These are phyloP conservation scores for Hydractinia echinata DNA, from an alignment of 30 jellyfish, hydroid and myxozoan genomes.

Conservation along the genomic window DNA sequence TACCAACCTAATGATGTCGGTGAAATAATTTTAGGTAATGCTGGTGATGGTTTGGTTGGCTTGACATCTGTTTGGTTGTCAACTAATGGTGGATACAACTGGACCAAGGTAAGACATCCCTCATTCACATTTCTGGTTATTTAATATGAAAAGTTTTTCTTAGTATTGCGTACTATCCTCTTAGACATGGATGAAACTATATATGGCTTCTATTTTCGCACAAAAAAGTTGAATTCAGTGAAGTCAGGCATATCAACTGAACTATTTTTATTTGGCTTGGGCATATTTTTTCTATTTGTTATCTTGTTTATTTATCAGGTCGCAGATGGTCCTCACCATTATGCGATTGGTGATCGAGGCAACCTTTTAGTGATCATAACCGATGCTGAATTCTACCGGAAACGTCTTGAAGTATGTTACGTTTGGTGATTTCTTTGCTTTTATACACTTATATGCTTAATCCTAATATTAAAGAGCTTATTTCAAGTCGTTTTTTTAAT, in stretches of 20 bases:
- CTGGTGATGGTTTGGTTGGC: constrained; percentile 76
- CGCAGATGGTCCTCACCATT: constrained; percentile 72
- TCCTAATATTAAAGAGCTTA: no score
- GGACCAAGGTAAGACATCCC: constrained; percentile 51
- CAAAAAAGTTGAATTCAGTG: not conserved
- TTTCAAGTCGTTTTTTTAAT: no score
- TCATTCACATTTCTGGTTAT: not conserved
- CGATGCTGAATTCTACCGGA: constrained; percentile 43
- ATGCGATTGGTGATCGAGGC: constrained; percentile 91
- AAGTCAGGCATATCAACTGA: not conserved
- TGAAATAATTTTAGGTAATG: constrained; percentile 36
- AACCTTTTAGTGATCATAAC: constrained; percentile 60
- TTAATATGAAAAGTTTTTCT: not conserved
- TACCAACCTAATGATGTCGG: not conserved
- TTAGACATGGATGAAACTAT: not conserved
- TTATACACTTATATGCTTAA: not conserved
- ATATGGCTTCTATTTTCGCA: not conserved
- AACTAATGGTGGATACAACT: constrained; percentile 81
- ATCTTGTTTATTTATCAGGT: constrained; percentile 15
- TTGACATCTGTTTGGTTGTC: constrained; percentile 73
- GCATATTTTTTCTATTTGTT: not conserved
- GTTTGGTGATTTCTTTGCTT: not conserved
- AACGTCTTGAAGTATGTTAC: constrained; percentile 5
- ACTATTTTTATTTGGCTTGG: not conserved
- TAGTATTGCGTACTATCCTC: no score